Evolutionary conservation across 2,888 invertebrate species (phyloP).

Genomic region (Oligia strigilis): DNA sequence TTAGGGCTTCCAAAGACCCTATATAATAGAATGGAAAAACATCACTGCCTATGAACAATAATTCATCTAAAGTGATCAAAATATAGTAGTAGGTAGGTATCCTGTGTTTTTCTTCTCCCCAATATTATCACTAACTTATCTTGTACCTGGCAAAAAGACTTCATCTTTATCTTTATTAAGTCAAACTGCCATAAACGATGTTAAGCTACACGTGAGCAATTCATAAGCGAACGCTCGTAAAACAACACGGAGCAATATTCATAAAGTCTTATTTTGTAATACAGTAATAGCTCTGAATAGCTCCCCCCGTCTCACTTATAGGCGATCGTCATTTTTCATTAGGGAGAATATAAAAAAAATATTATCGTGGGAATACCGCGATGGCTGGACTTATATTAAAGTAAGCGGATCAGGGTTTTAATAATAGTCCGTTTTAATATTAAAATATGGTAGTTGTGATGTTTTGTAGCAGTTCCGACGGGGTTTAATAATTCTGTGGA

Average conservation of each 20-base stretch:
- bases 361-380: conserved; percentile 47
- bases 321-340: conserved; percentile 63
- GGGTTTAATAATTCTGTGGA: conserved; percentile 38
- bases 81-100: too few relatives aligned
- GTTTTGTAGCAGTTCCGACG: conserved; percentile 37
- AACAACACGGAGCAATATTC: conserved; percentile 53
- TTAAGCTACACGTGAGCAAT: conserved; percentile 37
- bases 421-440: conserved; percentile 61
- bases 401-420: conserved; percentile 59
- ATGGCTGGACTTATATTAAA: conserved; percentile 59
- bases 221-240: conserved; percentile 48
- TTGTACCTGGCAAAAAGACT: neutral
- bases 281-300: conserved; percentile 38
- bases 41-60: neutral
- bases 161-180: conserved; percentile 21
- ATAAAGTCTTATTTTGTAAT: conserved; percentile 58
- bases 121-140: neutral
- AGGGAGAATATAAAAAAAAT: conserved; percentile 60
- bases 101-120: neutral
- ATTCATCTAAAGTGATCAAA: neutral
- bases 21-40: neutral
- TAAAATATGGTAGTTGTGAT: conserved; percentile 53
- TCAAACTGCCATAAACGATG: conserved; percentile 14
- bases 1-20: too few relatives aligned
- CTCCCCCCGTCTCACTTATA: conserved; percentile 30